Evolutionary conservation across 2,113 vertebrate genomes (phyloP), one percentile per base, ranked within the genome.

Genomic region (Neopipo cinnamomea): DNA sequence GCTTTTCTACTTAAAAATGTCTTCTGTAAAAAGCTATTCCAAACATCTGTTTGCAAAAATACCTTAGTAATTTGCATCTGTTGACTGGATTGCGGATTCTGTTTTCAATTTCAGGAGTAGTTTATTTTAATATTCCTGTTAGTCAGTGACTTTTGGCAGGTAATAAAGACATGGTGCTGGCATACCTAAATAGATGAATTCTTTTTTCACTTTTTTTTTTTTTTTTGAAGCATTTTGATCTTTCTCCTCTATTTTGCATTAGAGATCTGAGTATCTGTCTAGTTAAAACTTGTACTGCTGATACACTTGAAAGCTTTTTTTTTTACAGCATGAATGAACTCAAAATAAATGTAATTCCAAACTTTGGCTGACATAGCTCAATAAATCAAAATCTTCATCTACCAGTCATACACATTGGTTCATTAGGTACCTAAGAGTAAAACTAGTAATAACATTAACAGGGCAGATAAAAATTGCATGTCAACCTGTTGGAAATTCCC

Each of bases 31-130:
- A 95, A 84, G 41, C 58, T 80, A 55, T 91, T 93, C 41, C 62
- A 76, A 92, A 82, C 49, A 94, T 59, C 50, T 74, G 6, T 91
- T 95, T 95, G 61, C 46, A 91, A 93, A 96, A 93, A 90, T 88
- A 65, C n/a, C 72, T 86, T 84, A 31, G 81, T 85, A 88, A 92
- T 95, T 95, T 96, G 25, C 49, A 81, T 95, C 72, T 82, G 49
- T 94, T 79, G 61, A 67, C 72, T 89, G 39, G 52, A 96, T 85
- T 90, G 75, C 22, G 82, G 79, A 88, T 86, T 92, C 81, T 77
- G 37, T 70, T 95, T 92, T 88, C 53, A 86, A 79, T 91, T 96
- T 85, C 58, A 79, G 56, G 52, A 75, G 44, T 3, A 68, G 56
- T 90, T 90, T 67, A 24, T 41, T 44, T 79, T 89, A 96, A 75